These are phyloP conservation scores for Acestrorhynchus altus DNA, from an alignment of 2,797 vertebrate species.

Conservation along the genomic window DNA sequence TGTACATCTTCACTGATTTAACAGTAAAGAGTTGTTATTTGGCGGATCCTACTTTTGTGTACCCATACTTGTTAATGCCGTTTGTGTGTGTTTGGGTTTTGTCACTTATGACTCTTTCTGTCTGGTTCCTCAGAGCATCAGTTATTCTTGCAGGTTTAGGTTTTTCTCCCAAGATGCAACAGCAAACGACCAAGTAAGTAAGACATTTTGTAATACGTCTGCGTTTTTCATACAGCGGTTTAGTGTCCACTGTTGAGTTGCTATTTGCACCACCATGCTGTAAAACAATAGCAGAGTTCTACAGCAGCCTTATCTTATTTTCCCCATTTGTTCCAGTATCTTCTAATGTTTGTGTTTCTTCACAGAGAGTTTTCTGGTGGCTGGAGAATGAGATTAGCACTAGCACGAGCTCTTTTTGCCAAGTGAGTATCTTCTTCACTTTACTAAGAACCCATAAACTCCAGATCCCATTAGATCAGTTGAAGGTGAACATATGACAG, in stretches of 20 bases:
- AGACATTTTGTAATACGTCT: background rate
- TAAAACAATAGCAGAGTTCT: too few relatives aligned
- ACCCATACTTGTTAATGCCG: background rate
- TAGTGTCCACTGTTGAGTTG: too few relatives aligned
- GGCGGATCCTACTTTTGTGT: too few relatives aligned
- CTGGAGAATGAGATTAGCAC: slow-evolving; percentile 96
- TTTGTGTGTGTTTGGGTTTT: background rate
- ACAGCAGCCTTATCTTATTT: background rate
- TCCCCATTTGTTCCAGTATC: background rate
- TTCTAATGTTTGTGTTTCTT: slow-evolving; percentile 28
- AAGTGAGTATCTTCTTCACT: slow-evolving; percentile 76
- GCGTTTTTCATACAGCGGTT: background rate
- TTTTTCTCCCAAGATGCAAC: slow-evolving; percentile 92
- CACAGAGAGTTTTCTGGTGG: slow-evolving; percentile 96
- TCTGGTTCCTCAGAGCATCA: slow-evolving; percentile 81
- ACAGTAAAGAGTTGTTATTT: background rate
- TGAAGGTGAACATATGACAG: too few relatives aligned
- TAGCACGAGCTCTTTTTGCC: slow-evolving; percentile 94
- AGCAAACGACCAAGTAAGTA: slow-evolving; percentile 92
- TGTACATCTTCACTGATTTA: background rate
- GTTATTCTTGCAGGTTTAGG: slow-evolving; percentile 95
- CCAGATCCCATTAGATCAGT: too few relatives aligned
- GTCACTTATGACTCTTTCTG: background rate
- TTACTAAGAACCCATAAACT: too few relatives aligned
- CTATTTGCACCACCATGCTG: too few relatives aligned